A percentile compares a stretch with the other conserved stretches of the same genome.
Evolutionary conservation across 2,113 vertebrate genomes (phyloP).

Genomic region (Numida meleagris): DNA sequence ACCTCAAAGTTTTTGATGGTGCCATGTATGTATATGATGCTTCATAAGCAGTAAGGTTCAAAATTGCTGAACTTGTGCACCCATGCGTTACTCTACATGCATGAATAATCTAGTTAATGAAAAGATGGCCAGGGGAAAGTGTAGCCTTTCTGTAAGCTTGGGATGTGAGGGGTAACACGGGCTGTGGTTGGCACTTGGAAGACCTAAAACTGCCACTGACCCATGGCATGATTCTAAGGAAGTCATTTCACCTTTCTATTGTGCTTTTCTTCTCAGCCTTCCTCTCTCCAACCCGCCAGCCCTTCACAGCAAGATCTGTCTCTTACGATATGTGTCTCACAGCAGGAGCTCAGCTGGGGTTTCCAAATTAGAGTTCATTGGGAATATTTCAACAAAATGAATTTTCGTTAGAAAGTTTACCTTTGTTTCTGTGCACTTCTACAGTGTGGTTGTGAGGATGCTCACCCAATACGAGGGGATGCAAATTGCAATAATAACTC

Average conservation of each 20-base stretch:
- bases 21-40: not conserved
- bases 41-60: not conserved
- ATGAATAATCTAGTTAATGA: conserved; percentile 2
- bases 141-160: not conserved
- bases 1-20: not conserved
- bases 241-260: conserved; percentile 43
- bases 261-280: conserved; percentile 28
- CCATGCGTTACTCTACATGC: not conserved
- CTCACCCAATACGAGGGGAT: not conserved
- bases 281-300: not conserved
- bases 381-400: conserved; percentile 12
- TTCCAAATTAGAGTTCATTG: conserved; percentile 44
- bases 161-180: not conserved
- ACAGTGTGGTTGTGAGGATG: not conserved
- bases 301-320: conserved; percentile 44
- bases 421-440: not conserved
- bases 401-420: not conserved
- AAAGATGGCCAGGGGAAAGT: not conserved
- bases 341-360: conserved; percentile 16
- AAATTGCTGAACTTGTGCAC: conserved; percentile 1
- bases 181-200: not conserved
- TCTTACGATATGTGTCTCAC: conserved; percentile 31
- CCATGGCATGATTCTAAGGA: not conserved
- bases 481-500: not conserved
- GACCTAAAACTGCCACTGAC: conserved; percentile 6